Evolutionary conservation across 2,888 invertebrate species (phyloP).

Genomic region (Agrilus biguttatus): DNA sequence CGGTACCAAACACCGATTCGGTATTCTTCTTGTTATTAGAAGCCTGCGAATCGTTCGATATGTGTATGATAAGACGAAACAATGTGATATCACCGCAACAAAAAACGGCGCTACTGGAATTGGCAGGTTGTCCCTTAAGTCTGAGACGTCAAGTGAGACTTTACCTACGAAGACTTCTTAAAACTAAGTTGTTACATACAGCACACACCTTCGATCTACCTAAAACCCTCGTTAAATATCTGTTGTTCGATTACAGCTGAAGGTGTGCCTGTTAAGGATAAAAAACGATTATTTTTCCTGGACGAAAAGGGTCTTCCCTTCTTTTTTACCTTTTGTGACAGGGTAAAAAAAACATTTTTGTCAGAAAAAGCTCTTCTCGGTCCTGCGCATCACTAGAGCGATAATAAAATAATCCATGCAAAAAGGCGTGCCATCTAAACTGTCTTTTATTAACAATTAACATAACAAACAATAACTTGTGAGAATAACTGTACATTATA

Average conservation of each 20-base stretch:
- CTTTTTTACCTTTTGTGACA: too few species aligned
- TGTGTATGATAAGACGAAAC: constrained; percentile 65
- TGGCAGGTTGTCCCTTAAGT: constrained; percentile 51
- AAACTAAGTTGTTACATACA: constrained; percentile 39
- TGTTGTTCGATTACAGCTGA: constrained; percentile 52
- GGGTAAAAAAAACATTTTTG: too few species aligned
- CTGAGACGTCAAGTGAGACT: constrained; percentile 51
- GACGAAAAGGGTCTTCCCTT: too few species aligned
- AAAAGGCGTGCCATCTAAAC: too few species aligned
- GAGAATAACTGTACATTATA: too few species aligned
- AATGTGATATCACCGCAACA: constrained; percentile 48
- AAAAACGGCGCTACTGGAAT: constrained; percentile 46
- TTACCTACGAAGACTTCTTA: constrained; percentile 32
- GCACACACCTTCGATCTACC: constrained; percentile 50
- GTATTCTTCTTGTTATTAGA: constrained; percentile 54
- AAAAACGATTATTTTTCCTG: too few species aligned
- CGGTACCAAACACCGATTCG: constrained; percentile 39
- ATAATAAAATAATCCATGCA: too few species aligned
- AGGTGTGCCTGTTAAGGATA: background rate
- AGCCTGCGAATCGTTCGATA: constrained; percentile 63
- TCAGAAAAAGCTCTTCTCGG: too few species aligned
- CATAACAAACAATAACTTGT: too few species aligned
- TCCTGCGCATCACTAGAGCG: too few species aligned
- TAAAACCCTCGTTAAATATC: constrained; percentile 46
- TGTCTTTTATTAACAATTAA: too few species aligned